Evolutionary conservation across 1,140 invertebrate genomes (phyloP).

Genomic region (Chrysomallon squamiferum): DNA sequence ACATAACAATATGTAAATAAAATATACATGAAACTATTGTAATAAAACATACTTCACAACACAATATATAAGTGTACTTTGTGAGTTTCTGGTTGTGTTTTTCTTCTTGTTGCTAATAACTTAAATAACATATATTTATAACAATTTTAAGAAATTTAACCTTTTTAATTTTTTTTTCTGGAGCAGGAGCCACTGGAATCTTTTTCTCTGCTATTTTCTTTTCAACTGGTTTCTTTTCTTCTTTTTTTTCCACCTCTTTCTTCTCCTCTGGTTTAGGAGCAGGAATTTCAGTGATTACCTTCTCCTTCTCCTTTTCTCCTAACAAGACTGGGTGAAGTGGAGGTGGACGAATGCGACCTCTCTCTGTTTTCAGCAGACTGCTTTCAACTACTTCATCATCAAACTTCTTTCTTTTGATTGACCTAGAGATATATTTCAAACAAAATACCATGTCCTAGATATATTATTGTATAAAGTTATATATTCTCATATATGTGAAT

Average conservation of each 20-base stretch:
- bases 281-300: constrained; percentile 29
- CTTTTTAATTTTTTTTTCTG: constrained; percentile 40
- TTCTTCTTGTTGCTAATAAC: no score
- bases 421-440: constrained; percentile 74
- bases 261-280: constrained; percentile 19
- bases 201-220: constrained; percentile 15
- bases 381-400: constrained; percentile 91
- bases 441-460: constrained; percentile 68
- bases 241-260: constrained; percentile 30
- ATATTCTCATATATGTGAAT: background rate
- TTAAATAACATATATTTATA: no score
- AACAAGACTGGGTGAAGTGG: background rate
- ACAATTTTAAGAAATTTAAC: no score
- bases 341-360: constrained; percentile 25
- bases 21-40: no score
- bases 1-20: no score
- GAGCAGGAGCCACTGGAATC: constrained; percentile 21
- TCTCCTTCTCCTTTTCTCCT: constrained; percentile 2
- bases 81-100: no score
- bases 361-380: constrained; percentile 58
- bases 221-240: constrained; percentile 26
- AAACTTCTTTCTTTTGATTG: constrained; percentile 94
- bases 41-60: no score
- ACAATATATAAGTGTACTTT: no score
- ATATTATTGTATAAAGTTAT: constrained; percentile 3